Evolutionary conservation across 2,113 vertebrate genomes (phyloP).

Genomic region (Polyodon spathula): DNA sequence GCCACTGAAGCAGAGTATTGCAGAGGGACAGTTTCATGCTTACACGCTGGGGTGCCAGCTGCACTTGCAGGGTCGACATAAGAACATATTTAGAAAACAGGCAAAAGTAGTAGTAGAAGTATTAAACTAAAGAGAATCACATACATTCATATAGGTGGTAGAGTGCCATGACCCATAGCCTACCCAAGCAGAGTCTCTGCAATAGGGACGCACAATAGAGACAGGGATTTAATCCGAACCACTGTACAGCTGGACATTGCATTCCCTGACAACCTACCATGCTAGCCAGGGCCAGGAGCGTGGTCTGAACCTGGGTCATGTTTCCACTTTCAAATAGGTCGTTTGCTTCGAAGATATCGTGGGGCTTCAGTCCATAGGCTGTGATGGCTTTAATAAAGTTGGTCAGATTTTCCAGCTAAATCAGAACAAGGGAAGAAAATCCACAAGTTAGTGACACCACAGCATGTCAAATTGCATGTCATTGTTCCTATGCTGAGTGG

Average conservation of each 20-base stretch:
- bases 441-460: not conserved
- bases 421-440: not conserved
- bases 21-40: no score
- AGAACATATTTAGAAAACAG: no score
- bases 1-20: no score
- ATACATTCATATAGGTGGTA: no score
- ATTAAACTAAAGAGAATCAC: no score
- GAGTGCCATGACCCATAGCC: no score
- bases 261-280: conserved; percentile 65
- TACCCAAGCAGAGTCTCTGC: no score
- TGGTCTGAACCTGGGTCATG: conserved; percentile 87
- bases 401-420: conserved; percentile 83
- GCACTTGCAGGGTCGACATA: no score
- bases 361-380: conserved; percentile 76
- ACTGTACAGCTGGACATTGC: not conserved
- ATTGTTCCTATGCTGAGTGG: no score
- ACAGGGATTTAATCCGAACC: not conserved
- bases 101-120: no score
- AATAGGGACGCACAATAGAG: not conserved
- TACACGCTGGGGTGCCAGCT: no score
- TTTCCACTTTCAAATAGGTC: conserved; percentile 88
- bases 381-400: conserved; percentile 84
- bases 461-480: not conserved
- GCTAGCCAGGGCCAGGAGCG: conserved; percentile 74
- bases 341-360: conserved; percentile 86